Evolutionary conservation across 1,140 invertebrate species (phyloP), one percentile per base, ranked within the genome.

Genomic region (Homalodisca vitripennis): DNA sequence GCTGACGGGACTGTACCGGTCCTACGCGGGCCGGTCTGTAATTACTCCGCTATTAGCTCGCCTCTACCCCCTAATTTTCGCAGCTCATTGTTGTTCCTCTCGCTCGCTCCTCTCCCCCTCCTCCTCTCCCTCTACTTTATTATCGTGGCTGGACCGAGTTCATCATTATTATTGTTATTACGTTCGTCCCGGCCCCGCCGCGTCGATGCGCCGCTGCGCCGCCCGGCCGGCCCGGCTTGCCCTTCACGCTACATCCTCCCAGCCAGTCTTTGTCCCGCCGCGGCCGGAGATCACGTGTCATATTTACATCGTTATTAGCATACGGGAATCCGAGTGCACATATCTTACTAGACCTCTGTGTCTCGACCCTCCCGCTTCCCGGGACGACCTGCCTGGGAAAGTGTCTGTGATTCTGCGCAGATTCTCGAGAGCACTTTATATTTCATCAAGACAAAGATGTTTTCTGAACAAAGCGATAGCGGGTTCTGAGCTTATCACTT

Each of bases 1-100:
- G 30, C 29, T 22, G 1, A 22, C 24, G 14, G 0, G 67, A 68
- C 67, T 68, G 67, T 68, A 68, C 67, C 34, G 29, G 53, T 48
- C 68, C 55, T 46, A 62, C 29, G 29, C 51, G 26, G 26, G 48
- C 71, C 63, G 57, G 70, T 32, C 70, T 73, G 63, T 73, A 71
- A 73, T 73, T 73, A 73, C 69, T 66, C 66, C 41, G 57, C 69
- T 67, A 73, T 73, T 73, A 73, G 72, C 70, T 73, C 72, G 67
- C 72, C 72, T 65, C 53, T 71, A 71, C 72, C 65, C 72, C 72
- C 72, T 73, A 73, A 73, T 73, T 73, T 73, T 73, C 72, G 72
- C 72, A 66, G 72, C 72, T 70, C 67, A 73, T 72, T 72, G 71
- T 73, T 66, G 47, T 34, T 20, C 29, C 31, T 53, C 29, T 65